A percentile compares a stretch with the other conserved stretches of the same genome.
Evolutionary conservation across 2,888 invertebrate genomes (phyloP).

Genomic region (Linnaemya tessellans): DNA sequence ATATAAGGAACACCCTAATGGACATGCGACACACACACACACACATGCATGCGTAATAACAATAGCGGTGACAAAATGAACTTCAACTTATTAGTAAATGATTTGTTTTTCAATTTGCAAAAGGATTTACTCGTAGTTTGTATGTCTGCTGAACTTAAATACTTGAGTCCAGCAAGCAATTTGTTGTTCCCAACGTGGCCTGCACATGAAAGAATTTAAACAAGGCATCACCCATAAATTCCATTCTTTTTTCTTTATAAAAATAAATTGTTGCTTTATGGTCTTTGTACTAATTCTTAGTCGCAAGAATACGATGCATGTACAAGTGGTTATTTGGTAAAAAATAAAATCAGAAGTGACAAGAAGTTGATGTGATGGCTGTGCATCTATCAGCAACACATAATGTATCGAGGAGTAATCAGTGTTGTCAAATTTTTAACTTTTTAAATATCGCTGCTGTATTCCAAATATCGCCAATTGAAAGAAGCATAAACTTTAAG

Average conservation of each 20-base stretch:
- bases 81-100: constrained; percentile 6
- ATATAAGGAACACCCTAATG: too few relatives aligned
- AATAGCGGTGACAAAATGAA: background rate
- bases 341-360: background rate
- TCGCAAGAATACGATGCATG: background rate
- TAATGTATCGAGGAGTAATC: background rate
- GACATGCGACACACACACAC: too few relatives aligned
- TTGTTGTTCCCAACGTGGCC: constrained; percentile 71
- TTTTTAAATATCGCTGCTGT: too few relatives aligned
- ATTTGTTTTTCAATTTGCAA: constrained; percentile 16
- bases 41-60: too few relatives aligned
- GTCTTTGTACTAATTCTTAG: background rate
- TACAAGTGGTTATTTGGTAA: background rate
- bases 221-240: constrained; percentile 81
- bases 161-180: constrained; percentile 64
- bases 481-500: too few relatives aligned
- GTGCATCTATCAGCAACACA: background rate
- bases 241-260: constrained; percentile 77
- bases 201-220: constrained; percentile 81
- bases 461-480: background rate
- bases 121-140: background rate
- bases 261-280: constrained; percentile 76
- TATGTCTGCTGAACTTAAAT: constrained; percentile 23
- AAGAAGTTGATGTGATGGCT: constrained; percentile 28
- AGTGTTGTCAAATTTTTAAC: too few relatives aligned